Percentiles rank a stretch among this genome's conserved stretches.
Evolutionary conservation across 2,113 vertebrate species (phyloP).

Genomic region (Macquaria ambigua): DNA sequence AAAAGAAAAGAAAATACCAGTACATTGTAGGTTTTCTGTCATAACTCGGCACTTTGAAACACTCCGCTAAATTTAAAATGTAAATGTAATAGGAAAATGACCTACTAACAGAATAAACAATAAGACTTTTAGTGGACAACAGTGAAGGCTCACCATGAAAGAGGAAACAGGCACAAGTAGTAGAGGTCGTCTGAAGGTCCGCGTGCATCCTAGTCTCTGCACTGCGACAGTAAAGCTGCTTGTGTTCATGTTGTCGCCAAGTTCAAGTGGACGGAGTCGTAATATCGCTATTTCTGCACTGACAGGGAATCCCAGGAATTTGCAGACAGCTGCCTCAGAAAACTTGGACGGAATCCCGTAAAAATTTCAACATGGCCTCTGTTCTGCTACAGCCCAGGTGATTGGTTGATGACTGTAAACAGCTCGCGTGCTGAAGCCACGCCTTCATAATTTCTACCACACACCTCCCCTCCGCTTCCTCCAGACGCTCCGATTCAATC

Average conservation of each 20-base stretch:
- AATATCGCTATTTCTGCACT: rapidly evolving
- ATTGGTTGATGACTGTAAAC: slow-evolving; percentile 19
- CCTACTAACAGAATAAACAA: neutral
- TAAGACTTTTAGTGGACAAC: neutral
- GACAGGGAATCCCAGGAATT: too few relatives aligned
- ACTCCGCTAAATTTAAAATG: neutral
- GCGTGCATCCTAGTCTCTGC: slow-evolving; percentile 21
- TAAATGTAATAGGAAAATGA: neutral
- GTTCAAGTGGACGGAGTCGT: too few relatives aligned
- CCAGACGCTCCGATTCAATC: neutral
- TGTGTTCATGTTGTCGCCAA: slow-evolving; percentile 20
- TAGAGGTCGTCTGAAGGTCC: slow-evolving; percentile 12
- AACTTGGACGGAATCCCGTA: neutral
- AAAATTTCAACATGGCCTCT: slow-evolving; percentile 27
- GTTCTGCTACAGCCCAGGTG: neutral
- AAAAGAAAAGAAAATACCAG: neutral
- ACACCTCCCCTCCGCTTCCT: neutral
- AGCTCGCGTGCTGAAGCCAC: neutral
- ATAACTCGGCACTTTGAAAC: neutral
- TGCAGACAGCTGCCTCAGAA: neutral
- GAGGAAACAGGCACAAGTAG: neutral
- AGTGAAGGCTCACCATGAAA: slow-evolving; percentile 18
- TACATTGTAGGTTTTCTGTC: too few relatives aligned
- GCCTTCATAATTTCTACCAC: neutral
- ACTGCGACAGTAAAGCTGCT: neutral